phyloP scores from a whole-genome alignment of 2,113 vertebrate genomes.

The Bubo bubo region DNA sequence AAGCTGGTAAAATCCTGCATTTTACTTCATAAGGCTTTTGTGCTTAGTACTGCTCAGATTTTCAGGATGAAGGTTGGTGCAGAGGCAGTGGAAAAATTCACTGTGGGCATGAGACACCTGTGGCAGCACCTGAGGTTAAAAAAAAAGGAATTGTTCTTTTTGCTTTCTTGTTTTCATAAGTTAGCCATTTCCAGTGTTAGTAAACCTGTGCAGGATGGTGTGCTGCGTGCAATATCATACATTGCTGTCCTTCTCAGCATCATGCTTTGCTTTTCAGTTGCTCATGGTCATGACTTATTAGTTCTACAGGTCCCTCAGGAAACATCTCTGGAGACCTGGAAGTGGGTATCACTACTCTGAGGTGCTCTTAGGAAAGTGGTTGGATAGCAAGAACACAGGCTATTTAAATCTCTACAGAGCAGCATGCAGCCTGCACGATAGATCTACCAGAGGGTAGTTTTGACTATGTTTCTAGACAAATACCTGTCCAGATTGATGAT shows the following conservation, averaged over 20 bases:
- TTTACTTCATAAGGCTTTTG: not conserved
- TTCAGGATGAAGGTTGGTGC: not conserved
- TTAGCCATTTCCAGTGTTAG: not conserved
- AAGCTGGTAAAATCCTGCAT: not conserved
- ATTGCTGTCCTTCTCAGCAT: not conserved
- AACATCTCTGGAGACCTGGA: not conserved
- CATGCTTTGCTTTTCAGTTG: not conserved
- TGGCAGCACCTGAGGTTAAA: not conserved
- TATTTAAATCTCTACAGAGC: not conserved
- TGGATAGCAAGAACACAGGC: not conserved
- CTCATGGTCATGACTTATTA: not conserved
- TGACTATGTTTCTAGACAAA: not conserved
- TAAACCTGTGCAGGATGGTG: not conserved
- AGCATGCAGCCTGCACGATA: not conserved
- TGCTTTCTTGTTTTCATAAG: not conserved
- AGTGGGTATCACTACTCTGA: not conserved
- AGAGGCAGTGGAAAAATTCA: not conserved
- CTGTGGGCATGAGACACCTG: not conserved
- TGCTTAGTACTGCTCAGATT: not conserved
- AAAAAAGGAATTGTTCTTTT: not conserved
- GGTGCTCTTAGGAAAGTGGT: not conserved
- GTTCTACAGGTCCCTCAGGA: not conserved
- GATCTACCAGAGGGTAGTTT: not conserved
- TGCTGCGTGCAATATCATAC: not conserved
- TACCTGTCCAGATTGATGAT: not conserved